Base-by-base conservation (phyloP, 2,797 vertebrate species). In the Adelosebastes latens region DNA sequence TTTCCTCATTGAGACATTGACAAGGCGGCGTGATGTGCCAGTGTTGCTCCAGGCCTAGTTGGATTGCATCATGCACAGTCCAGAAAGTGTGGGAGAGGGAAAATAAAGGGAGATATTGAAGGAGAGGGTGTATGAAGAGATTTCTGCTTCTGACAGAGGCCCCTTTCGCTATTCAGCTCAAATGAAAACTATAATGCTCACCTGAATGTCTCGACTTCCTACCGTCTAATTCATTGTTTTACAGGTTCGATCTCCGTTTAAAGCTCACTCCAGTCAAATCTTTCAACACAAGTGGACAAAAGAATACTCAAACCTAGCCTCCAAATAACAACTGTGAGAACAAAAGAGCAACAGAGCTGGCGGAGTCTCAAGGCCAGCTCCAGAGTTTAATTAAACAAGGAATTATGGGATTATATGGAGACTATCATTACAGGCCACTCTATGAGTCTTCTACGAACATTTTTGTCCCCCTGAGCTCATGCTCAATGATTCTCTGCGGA, bases 351-450 rank as follows among this genome's bases (percentile, higher is more conserved):
- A 93, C 89, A 93, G 91, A 94, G 94, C 93, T 94, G 95, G 93
- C 93, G 62, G 85, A 88, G 93, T 94, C 94, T 95, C 94, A 95
- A 96, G 94, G 94, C 94, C 93, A 91, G 93, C 95, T 94, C 95
- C 86, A 89, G 94, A 97, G 96, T 97, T 97, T 96, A 97, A 97
- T 97, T 96, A 97, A 96, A 96, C 96, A 97, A 96, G 96, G 96
- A 96, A 97, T 97, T 97, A 96, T 93, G 95, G 97, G 97, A 97
- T 97, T 97, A 97, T 95, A 96, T 92, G 93, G 95, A 95, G 95
- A 92, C 92, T 96, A 95, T 96, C 95, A 96, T 96, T 96, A 96
- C 94, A 94, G 95, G 90, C 95, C 95, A 96, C 96, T 97, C 95
- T 90, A 95, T 85, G 89, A 95, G 95, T 95, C 95, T 94, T 94